phyloP scores from a whole-genome alignment of 1,140 invertebrate genomes.

The Bicyclus anynana region DNA sequence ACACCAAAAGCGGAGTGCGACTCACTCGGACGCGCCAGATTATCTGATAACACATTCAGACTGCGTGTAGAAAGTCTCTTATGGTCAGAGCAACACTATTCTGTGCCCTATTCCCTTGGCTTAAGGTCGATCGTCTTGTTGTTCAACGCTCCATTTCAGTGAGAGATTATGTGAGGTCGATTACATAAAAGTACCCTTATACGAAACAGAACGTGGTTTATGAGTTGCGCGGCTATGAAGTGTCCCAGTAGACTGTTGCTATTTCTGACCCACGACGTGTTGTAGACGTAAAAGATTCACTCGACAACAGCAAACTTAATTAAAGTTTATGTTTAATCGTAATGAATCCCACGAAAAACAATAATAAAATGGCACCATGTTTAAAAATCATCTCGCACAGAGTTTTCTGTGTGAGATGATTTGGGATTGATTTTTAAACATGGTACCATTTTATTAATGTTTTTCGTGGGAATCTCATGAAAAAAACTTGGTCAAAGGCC shows the following conservation, averaged over 20 bases:
- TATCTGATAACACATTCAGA: conserved; percentile 41
- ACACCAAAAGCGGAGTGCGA: conserved; percentile 33
- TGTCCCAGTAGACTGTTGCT: not conserved
- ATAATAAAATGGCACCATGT: too few relatives aligned
- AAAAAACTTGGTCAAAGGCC: too few relatives aligned
- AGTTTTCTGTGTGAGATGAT: too few relatives aligned
- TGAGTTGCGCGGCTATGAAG: not conserved
- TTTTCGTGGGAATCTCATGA: too few relatives aligned
- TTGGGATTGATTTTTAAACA: too few relatives aligned
- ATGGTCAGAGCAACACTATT: conserved; percentile 6
- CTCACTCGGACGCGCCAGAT: conserved; percentile 31
- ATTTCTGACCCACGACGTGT: not conserved
- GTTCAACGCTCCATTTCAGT: conserved; percentile 16
- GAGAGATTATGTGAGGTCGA: conserved; percentile 20
- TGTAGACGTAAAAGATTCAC: too few relatives aligned
- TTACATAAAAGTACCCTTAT: conserved; percentile 30
- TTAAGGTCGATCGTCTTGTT: conserved; percentile 3
- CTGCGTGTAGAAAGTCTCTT: conserved; percentile 38
- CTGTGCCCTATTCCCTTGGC: conserved; percentile 13
- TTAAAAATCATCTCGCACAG: too few relatives aligned
- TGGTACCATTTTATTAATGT: too few relatives aligned
- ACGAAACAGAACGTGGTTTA: conserved; percentile 1
- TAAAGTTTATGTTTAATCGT: too few relatives aligned
- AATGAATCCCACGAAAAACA: too few relatives aligned
- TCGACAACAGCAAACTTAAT: too few relatives aligned